These are phyloP conservation scores for Arnoldichthys spilopterus DNA, from an alignment of 2,797 vertebrate species.

Conservation along the genomic window DNA sequence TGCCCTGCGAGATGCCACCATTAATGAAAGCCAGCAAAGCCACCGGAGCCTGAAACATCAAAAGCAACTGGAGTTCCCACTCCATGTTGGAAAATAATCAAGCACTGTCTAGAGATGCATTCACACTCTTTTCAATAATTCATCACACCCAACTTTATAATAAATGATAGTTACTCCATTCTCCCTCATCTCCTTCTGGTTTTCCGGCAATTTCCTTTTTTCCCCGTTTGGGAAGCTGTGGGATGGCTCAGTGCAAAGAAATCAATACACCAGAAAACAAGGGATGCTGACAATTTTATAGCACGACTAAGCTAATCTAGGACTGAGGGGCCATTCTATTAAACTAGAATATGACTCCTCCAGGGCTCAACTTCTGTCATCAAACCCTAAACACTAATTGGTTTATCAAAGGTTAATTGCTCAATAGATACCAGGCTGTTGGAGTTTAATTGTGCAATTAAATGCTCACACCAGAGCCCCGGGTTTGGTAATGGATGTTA, in stretches of 20 bases:
- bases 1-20: constrained; percentile 49
- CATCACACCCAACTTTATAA: constrained; percentile 39
- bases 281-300: constrained; percentile 69
- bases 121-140: constrained; percentile 50
- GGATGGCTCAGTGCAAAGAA: constrained; percentile 63
- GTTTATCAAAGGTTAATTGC: constrained; percentile 85
- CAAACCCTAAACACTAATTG: constrained; percentile 80
- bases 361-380: constrained; percentile 77
- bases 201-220: constrained; percentile 53
- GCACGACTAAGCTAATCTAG: constrained; percentile 69
- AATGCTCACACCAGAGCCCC: constrained; percentile 68
- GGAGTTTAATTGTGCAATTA: constrained; percentile 81
- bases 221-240: constrained; percentile 55
- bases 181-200: constrained; percentile 25
- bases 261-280: constrained; percentile 71
- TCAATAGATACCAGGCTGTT: constrained; percentile 75
- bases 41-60: constrained; percentile 47
- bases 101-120: constrained; percentile 30
- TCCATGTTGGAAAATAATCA: constrained; percentile 49
- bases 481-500: constrained; percentile 70
- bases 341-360: constrained; percentile 74
- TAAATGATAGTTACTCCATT: constrained; percentile 46
- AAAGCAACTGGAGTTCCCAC: constrained; percentile 45
- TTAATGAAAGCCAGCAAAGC: constrained; percentile 32
- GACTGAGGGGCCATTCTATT: constrained; percentile 70